These are phyloP conservation scores for Lagopus muta DNA, from an alignment of 2,113 vertebrate genomes.

Conservation along the genomic window DNA sequence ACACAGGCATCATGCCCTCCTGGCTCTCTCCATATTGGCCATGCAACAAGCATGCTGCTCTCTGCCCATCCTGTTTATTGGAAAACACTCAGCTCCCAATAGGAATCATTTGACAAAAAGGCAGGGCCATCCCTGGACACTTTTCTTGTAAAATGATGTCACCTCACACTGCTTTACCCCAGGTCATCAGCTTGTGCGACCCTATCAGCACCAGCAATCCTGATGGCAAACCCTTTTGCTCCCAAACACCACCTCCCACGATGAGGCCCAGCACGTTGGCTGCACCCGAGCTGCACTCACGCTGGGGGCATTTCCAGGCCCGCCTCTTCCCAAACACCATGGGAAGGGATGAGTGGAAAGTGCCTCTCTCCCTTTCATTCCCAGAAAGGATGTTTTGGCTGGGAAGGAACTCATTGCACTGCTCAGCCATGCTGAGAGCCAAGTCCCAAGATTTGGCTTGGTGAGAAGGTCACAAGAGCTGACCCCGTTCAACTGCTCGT, in stretches of 20 bases:
- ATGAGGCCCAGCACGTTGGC: accelerated
- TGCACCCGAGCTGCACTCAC: accelerated
- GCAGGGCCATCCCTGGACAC: not conserved
- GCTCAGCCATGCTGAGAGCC: not conserved
- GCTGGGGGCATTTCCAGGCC: not conserved
- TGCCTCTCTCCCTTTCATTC: not conserved
- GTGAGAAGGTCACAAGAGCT: not conserved
- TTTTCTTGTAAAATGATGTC: not conserved
- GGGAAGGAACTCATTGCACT: not conserved
- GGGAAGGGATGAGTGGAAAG: not conserved
- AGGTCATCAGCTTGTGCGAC: accelerated
- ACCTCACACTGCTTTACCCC: accelerated
- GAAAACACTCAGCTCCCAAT: not conserved
- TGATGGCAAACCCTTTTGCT: not conserved
- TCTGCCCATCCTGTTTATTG: not conserved
- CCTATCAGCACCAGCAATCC: not conserved
- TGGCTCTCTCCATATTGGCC: accelerated
- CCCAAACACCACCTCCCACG: accelerated
- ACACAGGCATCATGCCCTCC: not conserved
- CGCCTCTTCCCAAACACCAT: not conserved
- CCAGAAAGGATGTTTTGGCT: not conserved
- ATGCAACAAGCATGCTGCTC: accelerated
- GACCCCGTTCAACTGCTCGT: not conserved
- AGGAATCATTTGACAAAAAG: not conserved
- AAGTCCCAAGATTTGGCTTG: not conserved